Base-by-base conservation (phyloP, 1,140 invertebrate species). In the Acromyrmex heyeri region DNA sequence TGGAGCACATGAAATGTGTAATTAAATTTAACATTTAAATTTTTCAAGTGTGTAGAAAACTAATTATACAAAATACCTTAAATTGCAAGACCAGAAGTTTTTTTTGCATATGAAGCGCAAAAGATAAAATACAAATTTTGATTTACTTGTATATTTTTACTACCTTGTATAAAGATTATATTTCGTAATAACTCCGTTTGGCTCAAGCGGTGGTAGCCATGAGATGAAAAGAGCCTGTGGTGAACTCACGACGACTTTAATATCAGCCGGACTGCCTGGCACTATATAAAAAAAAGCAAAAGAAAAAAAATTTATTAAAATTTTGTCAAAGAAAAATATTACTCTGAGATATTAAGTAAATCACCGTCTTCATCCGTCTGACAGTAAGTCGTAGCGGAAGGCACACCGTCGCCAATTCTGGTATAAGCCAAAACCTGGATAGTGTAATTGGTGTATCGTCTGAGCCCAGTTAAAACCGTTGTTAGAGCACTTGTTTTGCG, bases 381-480 rank as follows among this genome's bases (percentile, higher is more conserved):
- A 90, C 98, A 98, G 91, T 96, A 97, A 27, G 97, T 96, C 0
- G 97, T 96, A 70, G 96, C 93, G 4, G 97, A 97, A 8, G 97
- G 93, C 8, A 97, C 96, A 1, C 98, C 98, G 91, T 98, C 97
- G 0, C 98, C 98, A 88, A 98, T 97, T 92, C 97, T 96, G 0
- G 98, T 99, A 93, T 96, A 98, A 0, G 98, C 98, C 79, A 98
- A 91, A 0, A 98, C 97, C 94, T 98, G 97, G 62, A 99, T 96
- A 91, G 97, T 98, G 94, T 99, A 99, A 95, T 98, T 99, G 4
- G 97, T 98, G 92, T 96, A 98, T 88, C 97, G 97, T 79, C 96
- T 95, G n/a, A 98, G 92, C 1, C 96, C 96, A 0, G 96, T 97
- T 2, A 97, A 94, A 55, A 97, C 96, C 2, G 96, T 96, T 16